phyloP scores from a whole-genome alignment of 2,888 invertebrate genomes.

The Pachydiplax longipennis region DNA sequence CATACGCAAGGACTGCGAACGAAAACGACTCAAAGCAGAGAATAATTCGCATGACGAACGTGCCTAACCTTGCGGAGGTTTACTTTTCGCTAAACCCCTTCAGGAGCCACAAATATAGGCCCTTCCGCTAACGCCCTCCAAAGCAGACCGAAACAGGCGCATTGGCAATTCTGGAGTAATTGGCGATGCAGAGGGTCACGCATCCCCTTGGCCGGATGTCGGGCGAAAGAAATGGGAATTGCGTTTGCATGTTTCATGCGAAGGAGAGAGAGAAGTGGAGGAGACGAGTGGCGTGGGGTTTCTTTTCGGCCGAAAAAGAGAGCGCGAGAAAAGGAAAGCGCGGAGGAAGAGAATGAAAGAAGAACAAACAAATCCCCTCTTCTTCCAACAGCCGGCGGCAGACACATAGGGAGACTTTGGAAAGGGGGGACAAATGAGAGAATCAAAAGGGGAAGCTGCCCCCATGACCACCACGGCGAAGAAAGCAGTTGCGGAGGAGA shows the following conservation, averaged over 20 bases:
- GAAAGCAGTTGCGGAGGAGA: neutral
- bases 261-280: neutral
- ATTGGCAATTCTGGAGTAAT: neutral
- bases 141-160: neutral
- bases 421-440: neutral
- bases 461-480: neutral
- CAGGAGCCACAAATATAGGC: neutral
- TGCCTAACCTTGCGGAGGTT: too few species aligned
- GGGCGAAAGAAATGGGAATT: neutral
- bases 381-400: neutral
- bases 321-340: neutral
- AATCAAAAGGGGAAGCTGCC: neutral
- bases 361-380: neutral
- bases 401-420: neutral
- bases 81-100: neutral
- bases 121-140: neutral
- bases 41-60: neutral
- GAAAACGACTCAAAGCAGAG: neutral
- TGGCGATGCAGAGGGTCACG: neutral
- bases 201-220: neutral
- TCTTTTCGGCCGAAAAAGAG: neutral
- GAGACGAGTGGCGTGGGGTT: neutral
- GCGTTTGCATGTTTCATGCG: conserved; percentile 37
- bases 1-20: neutral
- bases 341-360: neutral